Percentiles rank a stretch among this genome's conserved stretches.
Conservation (phyloP, 2,113 vertebrate species). For the Osmerus eperlanus region DNA sequence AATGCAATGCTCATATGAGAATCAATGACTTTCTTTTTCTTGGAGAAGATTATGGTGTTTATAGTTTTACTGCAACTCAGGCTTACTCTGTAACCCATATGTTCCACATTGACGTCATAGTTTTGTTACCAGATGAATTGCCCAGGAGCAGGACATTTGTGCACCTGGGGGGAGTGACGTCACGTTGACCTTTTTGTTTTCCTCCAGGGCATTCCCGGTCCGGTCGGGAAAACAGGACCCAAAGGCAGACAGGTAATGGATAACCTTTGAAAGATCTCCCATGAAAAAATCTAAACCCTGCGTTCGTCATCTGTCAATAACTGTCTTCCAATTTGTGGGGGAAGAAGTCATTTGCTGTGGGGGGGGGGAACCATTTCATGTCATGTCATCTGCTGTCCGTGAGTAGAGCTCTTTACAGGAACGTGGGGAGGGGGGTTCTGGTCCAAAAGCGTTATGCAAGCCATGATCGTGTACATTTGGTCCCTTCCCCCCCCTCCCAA, state of each 20-base stretch:
- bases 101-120: neutral
- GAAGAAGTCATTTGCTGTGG: neutral
- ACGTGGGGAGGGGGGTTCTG: neutral
- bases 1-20: neutral
- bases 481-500: neutral
- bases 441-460: neutral
- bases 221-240: slow-evolving; percentile 81
- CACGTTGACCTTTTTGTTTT: slow-evolving; percentile 33
- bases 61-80: neutral
- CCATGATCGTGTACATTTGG: neutral
- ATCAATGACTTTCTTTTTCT: neutral
- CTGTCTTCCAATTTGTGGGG: neutral
- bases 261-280: slow-evolving; percentile 2
- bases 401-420: slow-evolving; percentile 13
- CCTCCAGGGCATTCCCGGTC: slow-evolving; percentile 83
- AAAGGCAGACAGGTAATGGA: slow-evolving; percentile 87
- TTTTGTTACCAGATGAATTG: neutral
- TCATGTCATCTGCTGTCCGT: neutral
- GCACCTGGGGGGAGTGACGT: neutral
- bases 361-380: too few species aligned
- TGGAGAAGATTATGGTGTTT: neutral
- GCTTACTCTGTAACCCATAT: neutral
- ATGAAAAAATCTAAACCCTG: neutral
- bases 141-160: neutral
- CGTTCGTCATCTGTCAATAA: slow-evolving; percentile 7